phyloP scores from a whole-genome alignment of 2,113 vertebrate genomes.

The Chrysemys picta region DNA sequence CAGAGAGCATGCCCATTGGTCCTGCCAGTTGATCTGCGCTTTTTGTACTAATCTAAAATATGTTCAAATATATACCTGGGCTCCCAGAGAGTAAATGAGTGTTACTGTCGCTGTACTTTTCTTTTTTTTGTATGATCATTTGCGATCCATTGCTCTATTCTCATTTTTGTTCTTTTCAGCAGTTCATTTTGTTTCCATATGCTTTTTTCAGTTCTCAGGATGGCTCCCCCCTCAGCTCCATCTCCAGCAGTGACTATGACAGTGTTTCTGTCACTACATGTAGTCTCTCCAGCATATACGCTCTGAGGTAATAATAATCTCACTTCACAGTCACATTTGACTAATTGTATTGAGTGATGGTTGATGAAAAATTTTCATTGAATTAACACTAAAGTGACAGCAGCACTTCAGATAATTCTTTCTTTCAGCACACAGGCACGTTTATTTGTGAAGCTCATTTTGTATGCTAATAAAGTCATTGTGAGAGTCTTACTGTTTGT shows the following conservation, averaged over 20 bases:
- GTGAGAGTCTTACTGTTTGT: not conserved
- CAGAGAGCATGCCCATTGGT: not conserved
- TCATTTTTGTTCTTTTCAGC: conserved; percentile 52
- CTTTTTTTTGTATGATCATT: not conserved
- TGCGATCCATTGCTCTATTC: conserved; percentile 41
- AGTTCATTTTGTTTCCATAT: conserved; percentile 74
- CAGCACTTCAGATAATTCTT: conserved; percentile 61
- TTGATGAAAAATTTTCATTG: conserved; percentile 29
- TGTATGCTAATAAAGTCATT: not conserved
- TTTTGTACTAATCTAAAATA: not conserved
- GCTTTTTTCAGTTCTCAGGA: conserved; percentile 85
- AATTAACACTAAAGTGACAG: conserved; percentile 60
- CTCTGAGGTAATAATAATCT: conserved; percentile 86
- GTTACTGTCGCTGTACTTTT: not conserved
- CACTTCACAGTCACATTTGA: conserved; percentile 58
- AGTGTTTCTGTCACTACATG: conserved; percentile 93
- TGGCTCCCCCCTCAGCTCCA: conserved; percentile 87
- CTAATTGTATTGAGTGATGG: conserved; percentile 23
- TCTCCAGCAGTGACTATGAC: conserved; percentile 93
- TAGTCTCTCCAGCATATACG: conserved; percentile 91
- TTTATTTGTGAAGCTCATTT: not conserved
- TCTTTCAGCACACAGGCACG: conserved; percentile 8
- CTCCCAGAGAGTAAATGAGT: conserved; percentile 19
- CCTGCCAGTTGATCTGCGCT: not conserved
- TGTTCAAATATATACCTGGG: not conserved